These are phyloP conservation scores for Ommatoiulus sabulosus DNA, from an alignment of 2,888 invertebrate species.

Conservation along the genomic window DNA sequence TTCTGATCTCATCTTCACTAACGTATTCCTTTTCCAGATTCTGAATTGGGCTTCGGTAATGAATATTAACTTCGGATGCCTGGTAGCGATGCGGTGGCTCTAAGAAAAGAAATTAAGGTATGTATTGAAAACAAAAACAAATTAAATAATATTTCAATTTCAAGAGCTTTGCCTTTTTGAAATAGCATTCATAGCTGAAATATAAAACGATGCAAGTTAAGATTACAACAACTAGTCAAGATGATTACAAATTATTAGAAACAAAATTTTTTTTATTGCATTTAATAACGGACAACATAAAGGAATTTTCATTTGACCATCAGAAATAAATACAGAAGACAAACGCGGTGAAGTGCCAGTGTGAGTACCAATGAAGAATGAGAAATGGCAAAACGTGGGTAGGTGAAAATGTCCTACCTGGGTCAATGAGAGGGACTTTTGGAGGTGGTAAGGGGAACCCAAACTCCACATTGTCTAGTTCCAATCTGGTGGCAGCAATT, in stretches of 20 bases:
- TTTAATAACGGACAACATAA: background rate
- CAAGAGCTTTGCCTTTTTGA: background rate
- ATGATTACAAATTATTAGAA: background rate
- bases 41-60: conserved; percentile 89
- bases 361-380: conserved; percentile 51
- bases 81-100: conserved; percentile 90
- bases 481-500: conserved; percentile 55
- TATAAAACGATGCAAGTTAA: background rate
- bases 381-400: conserved; percentile 32
- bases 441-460: conserved; percentile 59
- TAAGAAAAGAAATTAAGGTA: conserved; percentile 66
- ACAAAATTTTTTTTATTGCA: too few relatives aligned
- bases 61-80: conserved; percentile 93
- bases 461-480: conserved; percentile 57
- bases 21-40: conserved; percentile 81
- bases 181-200: background rate
- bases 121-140: background rate
- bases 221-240: background rate
- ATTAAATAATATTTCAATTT: too few relatives aligned
- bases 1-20: conserved; percentile 88
- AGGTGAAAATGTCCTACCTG: conserved; percentile 54
- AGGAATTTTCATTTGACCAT: background rate
- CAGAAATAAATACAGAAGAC: background rate
- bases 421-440: conserved; percentile 59
- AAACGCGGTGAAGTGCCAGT: conserved; percentile 36